These are phyloP conservation scores for Sinocyclocheilus anshuiensis DNA, from an alignment of 2,113 vertebrate genomes.

Conservation along the genomic window DNA sequence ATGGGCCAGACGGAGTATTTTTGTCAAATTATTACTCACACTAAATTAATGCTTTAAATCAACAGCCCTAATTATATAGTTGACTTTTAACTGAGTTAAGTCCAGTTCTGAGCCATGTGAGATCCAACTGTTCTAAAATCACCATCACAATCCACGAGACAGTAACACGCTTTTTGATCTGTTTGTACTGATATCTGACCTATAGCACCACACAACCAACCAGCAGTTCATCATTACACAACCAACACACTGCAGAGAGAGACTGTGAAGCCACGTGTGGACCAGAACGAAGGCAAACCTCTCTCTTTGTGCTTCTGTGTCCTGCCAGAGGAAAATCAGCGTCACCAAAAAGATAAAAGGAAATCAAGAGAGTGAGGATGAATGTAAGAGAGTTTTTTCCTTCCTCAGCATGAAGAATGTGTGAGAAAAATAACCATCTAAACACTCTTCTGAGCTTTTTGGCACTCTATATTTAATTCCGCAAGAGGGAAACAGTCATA, in stretches of 20 bases:
- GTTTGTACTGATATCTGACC: slow-evolving; percentile 18
- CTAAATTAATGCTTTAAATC: neutral
- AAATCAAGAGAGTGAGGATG: neutral
- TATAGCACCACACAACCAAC: neutral
- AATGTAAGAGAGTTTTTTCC: neutral
- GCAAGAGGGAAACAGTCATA: neutral
- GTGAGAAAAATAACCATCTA: slow-evolving; percentile 19
- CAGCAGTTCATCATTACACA: slow-evolving; percentile 1
- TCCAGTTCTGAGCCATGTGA: neutral
- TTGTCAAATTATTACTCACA: no score
- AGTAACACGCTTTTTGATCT: no score
- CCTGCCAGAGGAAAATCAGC: slow-evolving; percentile 27
- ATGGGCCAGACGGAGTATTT: neutral
- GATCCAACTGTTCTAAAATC: neutral
- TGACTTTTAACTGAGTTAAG: neutral
- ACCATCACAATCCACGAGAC: neutral
- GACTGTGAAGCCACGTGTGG: slow-evolving; percentile 1
- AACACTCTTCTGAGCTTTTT: slow-evolving; percentile 2
- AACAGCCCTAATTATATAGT: neutral
- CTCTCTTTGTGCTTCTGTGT: neutral
- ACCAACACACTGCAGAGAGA: neutral
- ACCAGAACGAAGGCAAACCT: neutral
- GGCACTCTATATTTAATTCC: neutral
- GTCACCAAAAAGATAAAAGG: slow-evolving; percentile 28
- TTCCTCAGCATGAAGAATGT: slow-evolving; percentile 34